phyloP scores from a whole-genome alignment of 2,797 vertebrate species.

The Trachops cirrhosus region DNA sequence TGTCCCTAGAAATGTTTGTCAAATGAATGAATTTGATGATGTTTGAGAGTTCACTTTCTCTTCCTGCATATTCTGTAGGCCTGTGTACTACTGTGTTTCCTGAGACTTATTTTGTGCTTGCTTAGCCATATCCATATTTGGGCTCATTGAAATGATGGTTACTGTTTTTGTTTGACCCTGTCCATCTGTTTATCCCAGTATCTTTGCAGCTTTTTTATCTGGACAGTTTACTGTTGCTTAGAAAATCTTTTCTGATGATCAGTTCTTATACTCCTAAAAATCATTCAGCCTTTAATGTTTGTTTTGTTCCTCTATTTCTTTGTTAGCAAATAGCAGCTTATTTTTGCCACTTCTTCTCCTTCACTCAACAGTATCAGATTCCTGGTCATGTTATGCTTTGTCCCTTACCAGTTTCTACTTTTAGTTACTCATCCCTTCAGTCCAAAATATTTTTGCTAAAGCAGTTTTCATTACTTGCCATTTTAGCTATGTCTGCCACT shows the following conservation, averaged over 20 bases:
- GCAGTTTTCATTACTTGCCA: constrained; percentile 21
- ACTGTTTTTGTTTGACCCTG: constrained; percentile 1
- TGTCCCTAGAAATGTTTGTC: constrained; percentile 22
- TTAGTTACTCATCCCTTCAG: constrained; percentile 50
- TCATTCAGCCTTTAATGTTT: background rate
- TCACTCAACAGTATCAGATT: constrained; percentile 29
- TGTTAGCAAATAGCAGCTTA: constrained; percentile 40
- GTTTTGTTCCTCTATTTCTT: constrained; percentile 18
- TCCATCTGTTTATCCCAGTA: background rate
- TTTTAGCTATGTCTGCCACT: background rate
- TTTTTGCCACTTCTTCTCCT: background rate
- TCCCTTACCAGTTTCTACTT: constrained; percentile 50
- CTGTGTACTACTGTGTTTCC: background rate
- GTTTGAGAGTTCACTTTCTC: background rate
- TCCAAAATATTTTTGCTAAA: constrained; percentile 53
- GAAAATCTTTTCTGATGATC: constrained; percentile 3
- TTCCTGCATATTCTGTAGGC: background rate
- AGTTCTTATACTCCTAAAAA: background rate
- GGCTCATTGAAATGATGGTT: constrained; percentile 12
- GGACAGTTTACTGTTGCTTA: constrained; percentile 12
- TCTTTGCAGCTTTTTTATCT: background rate
- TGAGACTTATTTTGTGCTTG: background rate
- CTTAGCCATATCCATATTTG: background rate
- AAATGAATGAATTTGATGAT: constrained; percentile 27
- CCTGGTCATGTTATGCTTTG: constrained; percentile 50